A percentile compares a stretch with the other conserved stretches of the same genome.
phyloP scores from a whole-genome alignment of 1,140 invertebrate genomes.

The Megalonaias nervosa region DNA sequence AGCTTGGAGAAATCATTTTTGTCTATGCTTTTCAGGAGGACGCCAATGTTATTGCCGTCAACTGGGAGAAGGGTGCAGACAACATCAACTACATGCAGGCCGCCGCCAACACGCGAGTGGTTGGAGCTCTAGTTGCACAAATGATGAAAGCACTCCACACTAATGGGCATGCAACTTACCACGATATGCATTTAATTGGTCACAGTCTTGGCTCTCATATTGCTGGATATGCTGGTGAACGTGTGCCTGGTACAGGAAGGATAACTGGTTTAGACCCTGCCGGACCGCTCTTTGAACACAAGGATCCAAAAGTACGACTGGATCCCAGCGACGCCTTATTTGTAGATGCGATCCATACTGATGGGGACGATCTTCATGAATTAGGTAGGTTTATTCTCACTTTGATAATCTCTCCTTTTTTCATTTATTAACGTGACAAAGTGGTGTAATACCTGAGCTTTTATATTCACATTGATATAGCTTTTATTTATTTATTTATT shows the following conservation, averaged over 20 bases:
- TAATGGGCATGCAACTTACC: constrained; percentile 6
- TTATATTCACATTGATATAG: not conserved
- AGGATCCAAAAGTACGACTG: constrained; percentile 66
- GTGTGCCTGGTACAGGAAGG: constrained; percentile 75
- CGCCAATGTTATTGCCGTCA: constrained; percentile 92
- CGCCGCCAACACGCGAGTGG: constrained; percentile 91
- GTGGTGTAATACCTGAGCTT: not conserved
- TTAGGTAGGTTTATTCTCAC: constrained; percentile 62
- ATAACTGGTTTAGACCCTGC: constrained; percentile 83
- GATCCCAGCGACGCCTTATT: constrained; percentile 83
- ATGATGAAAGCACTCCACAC: constrained; percentile 72
- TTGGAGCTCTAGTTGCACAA: constrained; percentile 91
- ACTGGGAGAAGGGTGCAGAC: constrained; percentile 92
- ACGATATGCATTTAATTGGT: constrained; percentile 59
- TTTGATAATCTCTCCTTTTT: too few species aligned
- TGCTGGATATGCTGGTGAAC: constrained; percentile 58
- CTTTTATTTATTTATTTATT: not conserved
- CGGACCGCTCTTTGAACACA: constrained; percentile 78
- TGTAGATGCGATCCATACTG: constrained; percentile 95
- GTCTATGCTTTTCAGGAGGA: constrained; percentile 74
- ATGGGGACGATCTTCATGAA: constrained; percentile 76
- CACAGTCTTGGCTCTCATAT: constrained; percentile 66
- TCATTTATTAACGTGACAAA: not conserved
- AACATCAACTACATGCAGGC: constrained; percentile 90
- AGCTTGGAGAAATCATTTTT: not conserved